phyloP scores from a whole-genome alignment of 1,140 invertebrate genomes.

The Brachionus rotundiformis region DNA sequence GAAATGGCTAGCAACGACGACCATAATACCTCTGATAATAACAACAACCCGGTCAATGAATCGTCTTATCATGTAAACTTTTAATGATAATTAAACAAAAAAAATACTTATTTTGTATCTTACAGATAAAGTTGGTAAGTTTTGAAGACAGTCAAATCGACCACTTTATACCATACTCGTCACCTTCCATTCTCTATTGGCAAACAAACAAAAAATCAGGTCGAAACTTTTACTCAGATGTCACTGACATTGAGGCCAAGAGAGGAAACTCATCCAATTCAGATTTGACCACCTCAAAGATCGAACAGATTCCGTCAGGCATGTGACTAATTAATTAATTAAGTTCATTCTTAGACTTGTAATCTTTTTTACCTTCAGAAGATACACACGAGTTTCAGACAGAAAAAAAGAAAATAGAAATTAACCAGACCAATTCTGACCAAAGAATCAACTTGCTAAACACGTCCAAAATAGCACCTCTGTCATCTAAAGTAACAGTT shows the following conservation, averaged over 20 bases:
- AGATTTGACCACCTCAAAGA: constrained; percentile 10
- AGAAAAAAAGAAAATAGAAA: background rate
- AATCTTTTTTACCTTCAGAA: background rate
- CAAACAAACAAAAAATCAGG: constrained; percentile 19
- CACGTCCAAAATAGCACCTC: background rate
- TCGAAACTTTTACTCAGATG: background rate
- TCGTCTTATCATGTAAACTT: constrained; percentile 42
- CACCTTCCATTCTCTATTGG: constrained; percentile 36
- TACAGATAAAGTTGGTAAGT: constrained; percentile 18
- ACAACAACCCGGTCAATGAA: constrained; percentile 38
- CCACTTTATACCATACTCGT: constrained; percentile 48
- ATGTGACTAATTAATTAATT: too few species aligned
- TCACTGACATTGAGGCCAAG: constrained; percentile 28
- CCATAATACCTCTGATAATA: background rate
- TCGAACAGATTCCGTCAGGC: constrained; percentile 28
- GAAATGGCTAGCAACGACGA: constrained; percentile 31
- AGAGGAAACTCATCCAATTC: constrained; percentile 8
- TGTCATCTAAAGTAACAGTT: constrained; percentile 5
- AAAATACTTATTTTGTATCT: background rate
- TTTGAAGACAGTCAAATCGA: constrained; percentile 52
- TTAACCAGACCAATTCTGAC: background rate
- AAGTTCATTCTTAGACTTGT: background rate
- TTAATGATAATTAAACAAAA: background rate
- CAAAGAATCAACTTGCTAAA: background rate
- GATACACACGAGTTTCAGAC: background rate